A percentile compares a stretch with the other conserved stretches of the same genome.
Evolutionary conservation across 2,888 invertebrate species (phyloP).

Genomic region (Allacma fusca): DNA sequence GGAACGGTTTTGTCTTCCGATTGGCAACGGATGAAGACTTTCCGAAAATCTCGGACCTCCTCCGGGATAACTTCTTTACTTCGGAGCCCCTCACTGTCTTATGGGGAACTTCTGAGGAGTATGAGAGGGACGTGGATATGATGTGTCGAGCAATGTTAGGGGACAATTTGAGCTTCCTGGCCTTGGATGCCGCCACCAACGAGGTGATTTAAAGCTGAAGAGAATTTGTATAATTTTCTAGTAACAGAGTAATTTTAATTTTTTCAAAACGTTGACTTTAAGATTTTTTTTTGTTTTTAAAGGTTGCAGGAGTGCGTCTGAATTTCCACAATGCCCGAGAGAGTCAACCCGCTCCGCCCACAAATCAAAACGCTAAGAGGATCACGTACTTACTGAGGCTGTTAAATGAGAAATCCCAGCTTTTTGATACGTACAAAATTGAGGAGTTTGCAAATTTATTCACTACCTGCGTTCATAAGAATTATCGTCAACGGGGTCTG

Average conservation of each 20-base stretch:
- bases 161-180: conserved; percentile 36
- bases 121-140: conserved; percentile 15
- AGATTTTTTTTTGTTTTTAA: background rate
- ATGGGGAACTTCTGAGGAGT: conserved; percentile 25
- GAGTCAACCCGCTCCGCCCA: background rate
- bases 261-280: no score
- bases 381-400: background rate
- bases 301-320: conserved; percentile 16
- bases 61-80: background rate
- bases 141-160: background rate
- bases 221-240: conserved; percentile 1
- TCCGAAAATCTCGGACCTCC: background rate
- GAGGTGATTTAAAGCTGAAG: conserved; percentile 27
- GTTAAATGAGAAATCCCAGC: background rate
- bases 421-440: conserved; percentile 38
- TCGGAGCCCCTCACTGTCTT: conserved; percentile 23
- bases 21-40: background rate
- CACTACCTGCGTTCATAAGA: conserved; percentile 27
- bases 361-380: background rate
- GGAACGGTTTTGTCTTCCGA: conserved; percentile 33
- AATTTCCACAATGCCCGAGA: conserved; percentile 3
- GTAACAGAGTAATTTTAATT: background rate
- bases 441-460: conserved; percentile 30
- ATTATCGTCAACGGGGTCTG: conserved; percentile 38
- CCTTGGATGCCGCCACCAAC: conserved; percentile 30